phyloP scores from a whole-genome alignment of 2,888 invertebrate genomes.

The Cerastis leucographa region DNA sequence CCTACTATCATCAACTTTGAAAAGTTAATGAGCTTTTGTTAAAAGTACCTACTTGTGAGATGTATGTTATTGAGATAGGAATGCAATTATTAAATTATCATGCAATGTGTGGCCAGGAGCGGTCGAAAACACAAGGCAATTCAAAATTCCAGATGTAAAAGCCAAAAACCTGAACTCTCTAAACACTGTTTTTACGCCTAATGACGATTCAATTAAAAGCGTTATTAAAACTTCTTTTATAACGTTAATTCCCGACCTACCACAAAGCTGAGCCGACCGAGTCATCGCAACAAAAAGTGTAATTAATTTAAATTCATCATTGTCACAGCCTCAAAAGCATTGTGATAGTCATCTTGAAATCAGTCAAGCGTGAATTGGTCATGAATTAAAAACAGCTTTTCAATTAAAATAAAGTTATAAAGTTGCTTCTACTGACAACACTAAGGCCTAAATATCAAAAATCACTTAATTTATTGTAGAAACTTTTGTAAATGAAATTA shows the following conservation, averaged over 20 bases:
- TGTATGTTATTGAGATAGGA: no score
- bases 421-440: neutral
- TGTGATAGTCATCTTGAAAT: conserved; percentile 55
- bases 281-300: conserved; percentile 62
- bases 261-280: conserved; percentile 52
- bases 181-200: conserved; percentile 9
- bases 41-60: no score
- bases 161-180: no score
- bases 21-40: no score
- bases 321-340: conserved; percentile 66
- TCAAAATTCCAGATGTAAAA: no score
- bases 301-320: conserved; percentile 78
- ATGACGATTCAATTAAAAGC: conserved; percentile 47
- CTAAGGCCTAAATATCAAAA: neutral
- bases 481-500: neutral
- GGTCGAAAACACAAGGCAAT: no score
- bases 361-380: conserved; percentile 41
- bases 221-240: conserved; percentile 33
- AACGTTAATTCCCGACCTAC: conserved; percentile 59
- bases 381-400: neutral
- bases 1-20: no score
- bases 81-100: no score
- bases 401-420: neutral
- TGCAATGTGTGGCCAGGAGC: no score
- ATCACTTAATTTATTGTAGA: neutral